phyloP scores from a whole-genome alignment of 2,113 vertebrate species.

The Thalassoma bifasciatum region DNA sequence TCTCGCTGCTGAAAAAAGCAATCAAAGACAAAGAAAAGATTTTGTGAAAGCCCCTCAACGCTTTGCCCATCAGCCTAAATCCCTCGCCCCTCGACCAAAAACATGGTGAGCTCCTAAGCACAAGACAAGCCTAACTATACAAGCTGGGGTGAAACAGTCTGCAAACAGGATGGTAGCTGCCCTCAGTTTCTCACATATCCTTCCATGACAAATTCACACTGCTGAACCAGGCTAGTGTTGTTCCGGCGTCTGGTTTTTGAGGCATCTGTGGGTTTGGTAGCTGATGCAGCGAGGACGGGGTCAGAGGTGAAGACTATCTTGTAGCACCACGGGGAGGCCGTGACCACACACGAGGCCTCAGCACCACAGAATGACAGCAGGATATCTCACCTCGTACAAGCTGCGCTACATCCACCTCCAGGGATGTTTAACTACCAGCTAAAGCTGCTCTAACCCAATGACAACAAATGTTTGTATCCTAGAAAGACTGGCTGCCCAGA shows the following conservation, averaged over 20 bases:
- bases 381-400: conserved; percentile 51
- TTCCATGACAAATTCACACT: conserved; percentile 4
- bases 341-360: conserved; percentile 65
- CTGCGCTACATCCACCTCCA: conserved; percentile 36
- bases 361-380: conserved; percentile 76
- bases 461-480: conserved; percentile 19
- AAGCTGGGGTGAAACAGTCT: conserved; percentile 65
- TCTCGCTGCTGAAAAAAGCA: conserved; percentile 63
- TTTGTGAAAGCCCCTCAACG: conserved; percentile 40
- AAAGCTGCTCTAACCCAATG: conserved; percentile 35
- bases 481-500: conserved; percentile 40
- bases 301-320: conserved; percentile 68
- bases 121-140: conserved; percentile 54
- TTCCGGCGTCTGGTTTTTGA: conserved; percentile 37
- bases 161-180: conserved; percentile 69
- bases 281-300: conserved; percentile 50
- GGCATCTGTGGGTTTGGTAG: conserved; percentile 57
- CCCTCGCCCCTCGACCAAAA: conserved; percentile 45
- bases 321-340: conserved; percentile 77
- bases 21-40: conserved; percentile 54
- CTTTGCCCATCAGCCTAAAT: conserved; percentile 61
- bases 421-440: conserved; percentile 32
- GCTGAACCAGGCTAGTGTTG: conserved; percentile 25
- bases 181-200: conserved; percentile 50
- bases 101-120: conserved; percentile 54